These are phyloP conservation scores for Andrena fulva DNA, from an alignment of 2,888 invertebrate species.

Conservation along the genomic window DNA sequence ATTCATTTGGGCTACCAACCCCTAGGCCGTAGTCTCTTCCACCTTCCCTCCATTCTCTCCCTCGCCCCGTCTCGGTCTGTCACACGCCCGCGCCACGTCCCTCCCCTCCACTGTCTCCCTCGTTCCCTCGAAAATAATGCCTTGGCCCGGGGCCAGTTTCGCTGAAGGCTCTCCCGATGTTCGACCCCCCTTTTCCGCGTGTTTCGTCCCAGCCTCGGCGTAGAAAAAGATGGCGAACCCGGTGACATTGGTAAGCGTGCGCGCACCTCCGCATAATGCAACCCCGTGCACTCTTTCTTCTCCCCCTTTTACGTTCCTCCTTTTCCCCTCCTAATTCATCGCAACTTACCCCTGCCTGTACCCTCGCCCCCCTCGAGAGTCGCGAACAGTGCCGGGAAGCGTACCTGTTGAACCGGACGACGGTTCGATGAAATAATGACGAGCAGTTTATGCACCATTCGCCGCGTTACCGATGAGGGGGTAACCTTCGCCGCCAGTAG, in stretches of 20 bases:
- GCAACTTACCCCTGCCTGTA: conserved; percentile 18
- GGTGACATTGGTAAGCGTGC: not conserved
- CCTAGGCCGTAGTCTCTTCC: conserved; percentile 29
- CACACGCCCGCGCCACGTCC: conserved; percentile 4
- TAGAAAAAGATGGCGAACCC: conserved; percentile 43
- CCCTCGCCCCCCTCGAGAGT: not conserved
- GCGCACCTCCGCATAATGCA: conserved; percentile 11
- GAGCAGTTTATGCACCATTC: conserved; percentile 55
- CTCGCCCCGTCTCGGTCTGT: conserved; percentile 20
- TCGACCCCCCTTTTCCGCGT: conserved; percentile 32
- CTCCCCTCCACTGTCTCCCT: conserved; percentile 23
- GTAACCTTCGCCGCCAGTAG: not conserved
- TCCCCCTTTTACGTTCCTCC: conserved; percentile 4
- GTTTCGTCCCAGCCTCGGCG: conserved; percentile 36
- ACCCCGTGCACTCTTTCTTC: not conserved
- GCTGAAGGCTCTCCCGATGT: conserved; percentile 54
- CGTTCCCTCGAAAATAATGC: conserved; percentile 64
- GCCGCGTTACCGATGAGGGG: not conserved
- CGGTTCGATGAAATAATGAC: conserved; percentile 71
- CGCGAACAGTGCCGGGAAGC: conserved; percentile 29
- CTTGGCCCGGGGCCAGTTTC: conserved; percentile 73
- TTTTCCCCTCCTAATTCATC: conserved; percentile 28
- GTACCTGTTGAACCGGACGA: conserved; percentile 69
- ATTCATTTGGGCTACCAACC: conserved; percentile 77
- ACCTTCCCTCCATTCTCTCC: conserved; percentile 32